These are phyloP conservation scores for Mimachlamys varia DNA, from an alignment of 2,888 invertebrate genomes.

Conservation along the genomic window DNA sequence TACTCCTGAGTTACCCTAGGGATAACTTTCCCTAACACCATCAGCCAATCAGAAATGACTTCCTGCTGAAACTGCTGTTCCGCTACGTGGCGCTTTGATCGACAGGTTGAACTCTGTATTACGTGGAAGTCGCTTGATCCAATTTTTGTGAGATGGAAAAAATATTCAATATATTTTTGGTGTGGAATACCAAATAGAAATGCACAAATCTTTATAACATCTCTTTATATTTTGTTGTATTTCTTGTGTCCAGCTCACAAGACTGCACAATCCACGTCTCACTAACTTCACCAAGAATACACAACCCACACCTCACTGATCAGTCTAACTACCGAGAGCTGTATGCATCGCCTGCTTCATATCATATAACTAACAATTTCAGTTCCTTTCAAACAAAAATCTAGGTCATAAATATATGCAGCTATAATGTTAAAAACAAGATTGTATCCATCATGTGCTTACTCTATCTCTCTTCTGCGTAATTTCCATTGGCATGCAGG, in stretches of 20 bases:
- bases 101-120: not conserved
- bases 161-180: not conserved
- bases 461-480: not conserved
- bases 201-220: too few relatives aligned
- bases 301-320: not conserved
- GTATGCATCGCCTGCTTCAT: not conserved
- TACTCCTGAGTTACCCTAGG: not conserved
- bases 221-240: not conserved
- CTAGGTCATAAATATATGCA: slow-evolving; percentile 20
- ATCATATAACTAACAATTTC: slow-evolving; percentile 18
- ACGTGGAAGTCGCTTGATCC: not conserved
- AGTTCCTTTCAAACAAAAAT: not conserved
- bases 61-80: not conserved
- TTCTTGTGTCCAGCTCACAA: not conserved
- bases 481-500: slow-evolving; percentile 31
- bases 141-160: too few relatives aligned
- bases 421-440: not conserved
- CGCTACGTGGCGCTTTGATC: not conserved
- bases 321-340: not conserved
- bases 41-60: not conserved
- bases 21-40: not conserved
- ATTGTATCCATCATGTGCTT: slow-evolving; percentile 26
- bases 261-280: not conserved
- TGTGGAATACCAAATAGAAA: not conserved
- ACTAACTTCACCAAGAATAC: not conserved